Evolutionary conservation across 2,113 vertebrate species (phyloP).

Genomic region (Carettochelys insculpta): DNA sequence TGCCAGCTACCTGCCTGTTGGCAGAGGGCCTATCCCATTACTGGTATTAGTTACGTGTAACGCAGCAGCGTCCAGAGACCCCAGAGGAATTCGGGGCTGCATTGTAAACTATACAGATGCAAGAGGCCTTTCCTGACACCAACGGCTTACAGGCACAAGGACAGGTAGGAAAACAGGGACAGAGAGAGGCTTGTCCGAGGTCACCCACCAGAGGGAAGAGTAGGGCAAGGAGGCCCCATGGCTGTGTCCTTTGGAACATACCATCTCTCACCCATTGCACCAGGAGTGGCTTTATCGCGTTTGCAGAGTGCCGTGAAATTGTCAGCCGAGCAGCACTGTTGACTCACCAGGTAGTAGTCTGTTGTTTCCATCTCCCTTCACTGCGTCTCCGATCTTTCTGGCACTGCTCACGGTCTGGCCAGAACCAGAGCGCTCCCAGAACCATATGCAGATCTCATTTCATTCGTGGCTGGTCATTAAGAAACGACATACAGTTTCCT

Average conservation of each 20-base stretch:
- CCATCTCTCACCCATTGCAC: rapidly evolving
- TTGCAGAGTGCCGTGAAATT: background rate
- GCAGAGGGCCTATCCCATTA: background rate
- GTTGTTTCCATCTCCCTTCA: slow-evolving; percentile 14
- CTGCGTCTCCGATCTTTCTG: background rate
- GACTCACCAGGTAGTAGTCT: background rate
- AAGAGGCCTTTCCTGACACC: background rate
- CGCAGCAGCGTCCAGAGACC: background rate
- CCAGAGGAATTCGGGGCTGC: background rate
- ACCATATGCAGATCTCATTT: slow-evolving; percentile 18
- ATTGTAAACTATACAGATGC: background rate
- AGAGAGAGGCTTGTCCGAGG: rapidly evolving
- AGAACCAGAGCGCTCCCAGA: background rate
- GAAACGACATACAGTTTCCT: slow-evolving; percentile 15
- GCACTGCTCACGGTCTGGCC: slow-evolving; percentile 37
- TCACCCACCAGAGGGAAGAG: background rate
- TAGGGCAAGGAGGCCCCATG: background rate
- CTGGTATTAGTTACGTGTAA: background rate
- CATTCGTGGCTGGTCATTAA: background rate
- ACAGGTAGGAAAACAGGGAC: background rate
- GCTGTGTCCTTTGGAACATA: background rate
- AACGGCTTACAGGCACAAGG: background rate
- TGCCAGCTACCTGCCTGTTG: background rate
- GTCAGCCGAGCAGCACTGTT: background rate
- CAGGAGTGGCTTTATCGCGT: background rate